These are phyloP conservation scores for Clarias gariepinus DNA, from an alignment of 2,113 vertebrate species.

Conservation along the genomic window DNA sequence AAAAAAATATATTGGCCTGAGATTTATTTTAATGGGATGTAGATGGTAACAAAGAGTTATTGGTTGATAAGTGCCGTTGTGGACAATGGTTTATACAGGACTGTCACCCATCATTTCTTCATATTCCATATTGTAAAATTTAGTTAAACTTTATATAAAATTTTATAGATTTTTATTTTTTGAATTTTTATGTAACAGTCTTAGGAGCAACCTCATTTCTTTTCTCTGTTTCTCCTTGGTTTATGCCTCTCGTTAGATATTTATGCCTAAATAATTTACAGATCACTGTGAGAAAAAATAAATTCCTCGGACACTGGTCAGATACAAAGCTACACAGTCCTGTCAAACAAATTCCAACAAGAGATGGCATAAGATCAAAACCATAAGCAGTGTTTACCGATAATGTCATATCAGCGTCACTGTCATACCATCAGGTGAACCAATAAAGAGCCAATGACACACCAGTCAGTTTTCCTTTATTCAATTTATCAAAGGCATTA, in stretches of 20 bases:
- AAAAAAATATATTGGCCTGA: background rate
- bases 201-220: no score
- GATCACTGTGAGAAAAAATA: no score
- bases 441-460: background rate
- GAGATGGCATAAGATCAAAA: background rate
- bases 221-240: no score
- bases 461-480: background rate
- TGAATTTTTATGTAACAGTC: no score
- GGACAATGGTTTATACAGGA: background rate
- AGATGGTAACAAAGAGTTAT: background rate
- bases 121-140: no score
- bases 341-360: background rate
- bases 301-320: no score
- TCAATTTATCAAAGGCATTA: background rate
- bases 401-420: conserved; percentile 2
- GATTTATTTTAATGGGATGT: background rate
- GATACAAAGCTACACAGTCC: no score
- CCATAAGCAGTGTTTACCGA: conserved; percentile 6
- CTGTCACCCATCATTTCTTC: no score
- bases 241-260: no score
- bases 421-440: conserved; percentile 12
- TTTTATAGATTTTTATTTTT: no score
- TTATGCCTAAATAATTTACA: no score
- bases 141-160: no score
- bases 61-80: background rate